Evolutionary conservation across 2,888 invertebrate species (phyloP).

Genomic region (Ischnus inquisitorius): DNA sequence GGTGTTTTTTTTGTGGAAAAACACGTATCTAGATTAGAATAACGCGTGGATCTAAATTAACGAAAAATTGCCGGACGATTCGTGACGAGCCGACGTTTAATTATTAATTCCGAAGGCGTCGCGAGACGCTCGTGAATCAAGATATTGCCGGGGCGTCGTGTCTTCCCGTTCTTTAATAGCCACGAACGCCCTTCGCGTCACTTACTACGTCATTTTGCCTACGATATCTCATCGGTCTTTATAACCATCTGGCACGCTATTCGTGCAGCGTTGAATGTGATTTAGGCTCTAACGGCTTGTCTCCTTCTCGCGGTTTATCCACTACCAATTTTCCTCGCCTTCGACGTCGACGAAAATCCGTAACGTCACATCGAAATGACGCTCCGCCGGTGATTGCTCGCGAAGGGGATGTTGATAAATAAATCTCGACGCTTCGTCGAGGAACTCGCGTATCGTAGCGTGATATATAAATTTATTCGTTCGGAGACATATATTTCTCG

Average conservation of each 20-base stretch:
- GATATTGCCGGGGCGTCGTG: slow-evolving; percentile 4
- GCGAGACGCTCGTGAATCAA: slow-evolving; percentile 7
- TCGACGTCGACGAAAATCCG: neutral
- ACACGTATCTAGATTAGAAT: no score
- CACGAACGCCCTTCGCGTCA: neutral
- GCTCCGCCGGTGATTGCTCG: no score
- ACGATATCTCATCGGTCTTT: slow-evolving; percentile 13
- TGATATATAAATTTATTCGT: slow-evolving; percentile 62
- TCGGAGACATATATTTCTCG: slow-evolving; percentile 4
- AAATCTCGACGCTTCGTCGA: slow-evolving; percentile 1
- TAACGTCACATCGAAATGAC: no score
- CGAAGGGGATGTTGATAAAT: neutral
- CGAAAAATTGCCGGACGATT: neutral
- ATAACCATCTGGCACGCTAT: slow-evolving; percentile 28
- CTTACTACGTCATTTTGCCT: slow-evolving; percentile 7
- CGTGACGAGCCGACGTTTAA: slow-evolving; percentile 12
- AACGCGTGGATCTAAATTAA: neutral
- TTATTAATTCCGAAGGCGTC: slow-evolving; percentile 14
- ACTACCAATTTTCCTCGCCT: neutral
- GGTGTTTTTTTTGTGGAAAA: no score
- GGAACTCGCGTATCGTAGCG: slow-evolving; percentile 16
- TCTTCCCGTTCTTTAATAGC: neutral
- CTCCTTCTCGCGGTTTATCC: neutral
- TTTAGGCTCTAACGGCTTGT: no score
- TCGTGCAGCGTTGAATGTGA: slow-evolving; percentile 21